These are phyloP conservation scores for Diaphora mendica DNA, from an alignment of 2,888 invertebrate genomes.

Conservation along the genomic window DNA sequence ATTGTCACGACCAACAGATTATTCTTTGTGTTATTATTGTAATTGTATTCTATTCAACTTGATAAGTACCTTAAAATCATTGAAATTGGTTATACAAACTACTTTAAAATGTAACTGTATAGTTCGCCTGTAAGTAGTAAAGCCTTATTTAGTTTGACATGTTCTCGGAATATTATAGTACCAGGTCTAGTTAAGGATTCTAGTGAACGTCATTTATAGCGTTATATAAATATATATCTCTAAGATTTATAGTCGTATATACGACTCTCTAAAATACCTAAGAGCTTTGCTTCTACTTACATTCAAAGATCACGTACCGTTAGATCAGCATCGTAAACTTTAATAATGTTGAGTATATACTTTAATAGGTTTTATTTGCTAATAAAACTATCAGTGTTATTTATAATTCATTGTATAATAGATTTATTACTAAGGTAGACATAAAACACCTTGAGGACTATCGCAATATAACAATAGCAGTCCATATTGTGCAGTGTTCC, in stretches of 20 bases:
- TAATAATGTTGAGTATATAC: background rate
- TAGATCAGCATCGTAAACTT: background rate
- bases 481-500: slow-evolving; percentile 3
- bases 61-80: too few species aligned
- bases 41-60: too few species aligned
- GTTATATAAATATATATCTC: too few species aligned
- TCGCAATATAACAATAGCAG: background rate
- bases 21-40: background rate
- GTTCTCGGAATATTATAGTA: background rate
- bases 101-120: background rate
- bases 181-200: background rate
- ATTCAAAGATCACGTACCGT: background rate
- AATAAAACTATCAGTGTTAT: background rate
- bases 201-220: too few species aligned
- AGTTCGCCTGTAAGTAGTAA: too few species aligned
- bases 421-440: background rate
- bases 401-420: background rate
- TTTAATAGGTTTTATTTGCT: background rate
- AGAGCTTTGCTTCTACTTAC: background rate
- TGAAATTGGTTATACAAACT: background rate
- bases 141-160: background rate
- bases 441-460: background rate
- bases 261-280: background rate
- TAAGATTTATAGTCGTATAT: too few species aligned
- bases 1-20: background rate